phyloP scores from a whole-genome alignment of 1,140 invertebrate species.

The Tribolium castaneum region DNA sequence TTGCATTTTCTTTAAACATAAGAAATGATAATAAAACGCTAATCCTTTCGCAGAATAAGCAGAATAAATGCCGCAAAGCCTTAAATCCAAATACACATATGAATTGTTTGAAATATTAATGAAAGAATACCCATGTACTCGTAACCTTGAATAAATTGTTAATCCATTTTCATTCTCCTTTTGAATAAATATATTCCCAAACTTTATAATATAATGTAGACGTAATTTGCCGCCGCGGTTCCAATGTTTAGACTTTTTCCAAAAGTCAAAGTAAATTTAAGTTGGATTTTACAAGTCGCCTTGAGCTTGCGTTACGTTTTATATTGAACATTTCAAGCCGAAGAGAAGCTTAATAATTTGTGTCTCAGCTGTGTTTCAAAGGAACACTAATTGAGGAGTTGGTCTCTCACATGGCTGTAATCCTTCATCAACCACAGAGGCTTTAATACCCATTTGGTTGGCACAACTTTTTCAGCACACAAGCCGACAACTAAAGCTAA shows the following conservation, averaged over 20 bases:
- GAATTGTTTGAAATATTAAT: no score
- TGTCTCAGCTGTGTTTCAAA: background rate
- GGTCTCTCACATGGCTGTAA: background rate
- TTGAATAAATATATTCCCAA: no score
- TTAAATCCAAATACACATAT: no score
- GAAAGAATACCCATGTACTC: no score
- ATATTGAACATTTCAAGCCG: background rate
- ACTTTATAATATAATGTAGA: no score
- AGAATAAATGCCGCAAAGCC: no score
- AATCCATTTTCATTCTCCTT: no score
- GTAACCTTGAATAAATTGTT: no score
- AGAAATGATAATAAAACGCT: no score
- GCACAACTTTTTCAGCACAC: background rate
- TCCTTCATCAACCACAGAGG: background rate
- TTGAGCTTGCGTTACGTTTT: background rate
- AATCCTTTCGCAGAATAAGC: no score
- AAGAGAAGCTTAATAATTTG: background rate
- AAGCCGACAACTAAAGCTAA: background rate
- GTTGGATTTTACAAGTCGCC: background rate
- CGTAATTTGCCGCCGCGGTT: background rate
- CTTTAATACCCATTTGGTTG: background rate
- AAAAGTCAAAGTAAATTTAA: background rate
- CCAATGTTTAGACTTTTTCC: background rate
- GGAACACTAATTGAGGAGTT: background rate
- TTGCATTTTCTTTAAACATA: no score